Evolutionary conservation across 37 sponge, comb jelly and placozoan genomes (phyloP), one percentile per base, ranked within the genome.

Genomic region (Trichoplax adhaerens): DNA sequence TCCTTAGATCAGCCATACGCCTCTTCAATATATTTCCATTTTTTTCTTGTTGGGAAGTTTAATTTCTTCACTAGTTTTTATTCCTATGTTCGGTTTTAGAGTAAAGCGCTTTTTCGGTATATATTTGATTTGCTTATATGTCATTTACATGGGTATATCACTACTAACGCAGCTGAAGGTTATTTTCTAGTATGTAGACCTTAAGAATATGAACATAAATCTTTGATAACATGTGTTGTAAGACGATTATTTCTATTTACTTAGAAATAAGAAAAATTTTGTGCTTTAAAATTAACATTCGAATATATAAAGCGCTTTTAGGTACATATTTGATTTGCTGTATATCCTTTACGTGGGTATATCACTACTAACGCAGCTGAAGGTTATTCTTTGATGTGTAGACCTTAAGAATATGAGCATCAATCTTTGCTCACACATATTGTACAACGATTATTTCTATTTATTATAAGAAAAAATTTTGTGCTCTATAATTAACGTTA

Each of bases 11-110:
- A 76, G 81, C 57, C 86, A 89, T 70, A 74, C 84, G 10, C 69
- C 82, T 49, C 83, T 93, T 1, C 87, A 91, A 71, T 67, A 91
- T 5, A 54, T 96, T 4, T 90, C 88, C 1, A 73, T 83, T n/a
- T 56, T 58, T 7, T 96, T 94, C 56, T 81, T 96, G 1, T 54
- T 87, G 66, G 47, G 78, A 58, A 82, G 69, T 48, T 76, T 96
- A 46, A 51, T 73, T 50, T 77, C 66, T n/a, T 80, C 90, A 55
- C 78, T 91, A 53, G 76, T 88, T 0, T 76, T 76, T 0, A 65
- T 85, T 29, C 68, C 78, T 6, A 2, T 77, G 8, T 71, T 78
- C 55, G 65, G 75, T 56, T 97, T 89, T 58, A 83, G 65, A 69
- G 73, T 97, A 52, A 73, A 56, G 5, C 73, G 93, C 5, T 52